These are phyloP conservation scores for Chelmon rostratus DNA, from an alignment of 2,797 vertebrate species.

Conservation along the genomic window DNA sequence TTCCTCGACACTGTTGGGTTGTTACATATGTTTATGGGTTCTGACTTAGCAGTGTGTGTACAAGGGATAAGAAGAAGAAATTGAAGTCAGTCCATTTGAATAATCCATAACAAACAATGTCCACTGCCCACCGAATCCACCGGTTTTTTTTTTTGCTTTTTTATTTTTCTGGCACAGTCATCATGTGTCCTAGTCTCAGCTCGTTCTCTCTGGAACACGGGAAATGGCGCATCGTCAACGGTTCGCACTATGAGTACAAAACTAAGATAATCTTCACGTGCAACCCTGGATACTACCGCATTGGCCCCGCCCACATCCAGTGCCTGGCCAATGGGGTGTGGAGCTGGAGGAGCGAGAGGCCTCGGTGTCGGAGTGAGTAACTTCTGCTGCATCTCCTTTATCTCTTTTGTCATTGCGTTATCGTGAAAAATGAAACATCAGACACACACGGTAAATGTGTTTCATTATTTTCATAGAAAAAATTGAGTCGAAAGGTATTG, in stretches of 20 bases:
- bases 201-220: slow-evolving; percentile 98
- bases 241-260: slow-evolving; percentile 96
- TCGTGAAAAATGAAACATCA: slow-evolving; percentile 4
- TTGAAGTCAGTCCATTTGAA: slow-evolving; percentile 20
- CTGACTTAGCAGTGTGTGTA: slow-evolving; percentile 25
- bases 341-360: slow-evolving; percentile 98
- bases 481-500: slow-evolving; percentile 2
- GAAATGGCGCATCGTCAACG: slow-evolving; percentile 97
- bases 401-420: background rate
- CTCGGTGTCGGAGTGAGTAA: slow-evolving; percentile 95
- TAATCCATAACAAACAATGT: slow-evolving; percentile 37
- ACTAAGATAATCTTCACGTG: slow-evolving; percentile 98
- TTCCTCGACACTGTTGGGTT: slow-evolving; percentile 14
- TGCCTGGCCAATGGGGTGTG: slow-evolving; percentile 96
- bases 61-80: slow-evolving; percentile 31
- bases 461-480: slow-evolving; percentile 11
- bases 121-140: background rate
- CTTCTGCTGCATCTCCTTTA: slow-evolving; percentile 3
- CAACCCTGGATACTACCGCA: slow-evolving; percentile 96
- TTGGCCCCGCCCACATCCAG: slow-evolving; percentile 95
- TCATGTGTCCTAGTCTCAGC: slow-evolving; percentile 96
- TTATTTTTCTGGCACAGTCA: slow-evolving; percentile 83
- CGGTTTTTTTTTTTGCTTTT: background rate
- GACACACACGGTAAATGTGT: background rate
- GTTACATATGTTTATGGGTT: slow-evolving; percentile 22